Conservation (phyloP, 2,888 invertebrate species). For the Zygaena filipendulae region DNA sequence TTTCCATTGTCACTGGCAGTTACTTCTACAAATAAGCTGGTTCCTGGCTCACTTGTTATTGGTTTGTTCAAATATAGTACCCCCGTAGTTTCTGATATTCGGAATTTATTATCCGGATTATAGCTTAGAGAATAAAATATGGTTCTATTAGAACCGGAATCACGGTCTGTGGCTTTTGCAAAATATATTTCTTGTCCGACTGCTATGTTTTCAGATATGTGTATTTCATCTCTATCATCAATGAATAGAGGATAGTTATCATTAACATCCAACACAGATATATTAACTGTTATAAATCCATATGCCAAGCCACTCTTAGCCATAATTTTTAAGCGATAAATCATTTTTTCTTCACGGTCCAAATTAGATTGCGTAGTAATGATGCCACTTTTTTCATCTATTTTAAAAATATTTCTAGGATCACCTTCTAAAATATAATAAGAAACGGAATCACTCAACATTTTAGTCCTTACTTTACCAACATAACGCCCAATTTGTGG, state of each 20-base stretch:
- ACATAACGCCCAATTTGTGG: slow-evolving; percentile 76
- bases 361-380: slow-evolving; percentile 82
- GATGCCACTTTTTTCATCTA: slow-evolving; percentile 81
- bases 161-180: slow-evolving; percentile 87
- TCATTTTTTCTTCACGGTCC: slow-evolving; percentile 84
- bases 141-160: slow-evolving; percentile 89
- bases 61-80: slow-evolving; percentile 89
- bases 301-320: slow-evolving; percentile 81
- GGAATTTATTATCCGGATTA: slow-evolving; percentile 84
- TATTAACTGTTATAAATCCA: slow-evolving; percentile 82
- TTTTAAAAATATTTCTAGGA: slow-evolving; percentile 78
- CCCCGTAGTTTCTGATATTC: slow-evolving; percentile 87
- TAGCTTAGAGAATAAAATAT: slow-evolving; percentile 84
- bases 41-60: slow-evolving; percentile 78
- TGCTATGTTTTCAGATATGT: slow-evolving; percentile 88
- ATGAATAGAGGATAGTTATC: slow-evolving; percentile 90
- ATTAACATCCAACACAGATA: slow-evolving; percentile 87
- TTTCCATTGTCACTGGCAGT: slow-evolving; percentile 87
- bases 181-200: slow-evolving; percentile 94
- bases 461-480: slow-evolving; percentile 76
- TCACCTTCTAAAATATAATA: slow-evolving; percentile 88
- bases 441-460: slow-evolving; percentile 72
- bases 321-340: slow-evolving; percentile 82
- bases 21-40: slow-evolving; percentile 78
- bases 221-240: slow-evolving; percentile 81